A percentile compares a stretch with the other conserved stretches of the same genome.
Conservation (phyloP, 1,140 invertebrate species). For the Centruroides vittatus region DNA sequence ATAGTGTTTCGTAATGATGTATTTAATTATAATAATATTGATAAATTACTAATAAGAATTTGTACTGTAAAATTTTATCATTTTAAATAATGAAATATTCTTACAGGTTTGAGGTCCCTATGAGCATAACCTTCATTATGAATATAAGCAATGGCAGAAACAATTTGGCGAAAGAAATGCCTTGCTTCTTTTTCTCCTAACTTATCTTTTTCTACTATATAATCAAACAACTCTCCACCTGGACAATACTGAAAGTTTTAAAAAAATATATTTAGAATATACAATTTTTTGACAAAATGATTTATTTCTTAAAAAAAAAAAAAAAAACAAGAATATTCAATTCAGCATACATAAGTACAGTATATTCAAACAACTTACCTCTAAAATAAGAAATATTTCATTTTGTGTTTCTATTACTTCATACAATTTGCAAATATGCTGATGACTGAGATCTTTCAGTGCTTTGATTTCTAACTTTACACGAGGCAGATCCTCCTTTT, state of each 20-base stretch:
- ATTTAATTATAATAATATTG: no score
- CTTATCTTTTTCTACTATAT: conserved; percentile 57
- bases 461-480: conserved; percentile 65
- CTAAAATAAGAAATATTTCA: conserved; percentile 54
- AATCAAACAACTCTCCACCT: conserved; percentile 72
- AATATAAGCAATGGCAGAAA: conserved; percentile 59
- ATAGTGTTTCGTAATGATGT: no score
- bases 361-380: conserved; percentile 30
- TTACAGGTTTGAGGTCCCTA: conserved; percentile 65
- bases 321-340: no score
- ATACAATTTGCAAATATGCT: conserved; percentile 68
- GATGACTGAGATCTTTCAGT: conserved; percentile 59
- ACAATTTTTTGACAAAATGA: no score
- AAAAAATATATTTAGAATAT: no score
- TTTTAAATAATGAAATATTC: conserved; percentile 14
- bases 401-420: conserved; percentile 62
- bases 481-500: conserved; percentile 58
- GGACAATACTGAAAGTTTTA: conserved; percentile 45
- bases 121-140: conserved; percentile 62
- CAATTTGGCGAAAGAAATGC: conserved; percentile 59
- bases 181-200: conserved; percentile 53
- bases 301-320: no score
- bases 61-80: no score
- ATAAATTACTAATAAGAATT: no score
- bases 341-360: no score